phyloP scores from a whole-genome alignment of 1,140 invertebrate genomes.

The Catajapyx aquilonaris region DNA sequence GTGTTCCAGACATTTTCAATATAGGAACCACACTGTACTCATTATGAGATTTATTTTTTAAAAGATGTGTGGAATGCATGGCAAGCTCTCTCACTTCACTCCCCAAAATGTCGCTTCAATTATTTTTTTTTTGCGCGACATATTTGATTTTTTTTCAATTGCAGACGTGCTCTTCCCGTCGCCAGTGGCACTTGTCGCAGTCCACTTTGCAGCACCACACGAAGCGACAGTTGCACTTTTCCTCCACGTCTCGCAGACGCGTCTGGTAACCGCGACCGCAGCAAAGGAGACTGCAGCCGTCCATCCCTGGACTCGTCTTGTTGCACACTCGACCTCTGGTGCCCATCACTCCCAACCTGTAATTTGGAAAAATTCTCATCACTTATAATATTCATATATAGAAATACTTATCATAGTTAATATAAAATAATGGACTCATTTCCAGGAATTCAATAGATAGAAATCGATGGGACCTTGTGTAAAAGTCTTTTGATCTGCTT shows the following conservation, averaged over 20 bases:
- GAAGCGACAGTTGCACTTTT: slow-evolving; percentile 82
- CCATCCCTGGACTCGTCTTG: slow-evolving; percentile 50
- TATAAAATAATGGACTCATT: neutral
- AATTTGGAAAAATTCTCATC: slow-evolving; percentile 14
- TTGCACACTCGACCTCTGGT: slow-evolving; percentile 68
- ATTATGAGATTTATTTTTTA: too few species aligned
- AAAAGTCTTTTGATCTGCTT: too few species aligned
- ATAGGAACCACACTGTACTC: too few species aligned
- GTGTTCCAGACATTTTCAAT: too few species aligned
- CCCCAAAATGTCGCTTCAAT: too few species aligned
- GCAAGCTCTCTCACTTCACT: too few species aligned
- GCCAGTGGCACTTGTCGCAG: slow-evolving; percentile 62
- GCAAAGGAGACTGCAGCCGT: slow-evolving; percentile 65
- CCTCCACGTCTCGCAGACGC: slow-evolving; percentile 54
- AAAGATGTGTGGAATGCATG: too few species aligned
- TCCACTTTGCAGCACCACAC: slow-evolving; percentile 83
- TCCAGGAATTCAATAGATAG: neutral
- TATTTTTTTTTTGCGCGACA: too few species aligned
- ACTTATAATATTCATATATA: too few species aligned
- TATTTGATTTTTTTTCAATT: slow-evolving; percentile 31
- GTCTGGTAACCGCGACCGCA: slow-evolving; percentile 85
- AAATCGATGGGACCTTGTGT: too few species aligned
- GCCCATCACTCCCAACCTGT: slow-evolving; percentile 55
- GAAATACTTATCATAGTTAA: too few species aligned
- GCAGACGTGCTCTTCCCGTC: slow-evolving; percentile 62